phyloP scores from a whole-genome alignment of 1,140 invertebrate species.

The Hermetia illucens region DNA sequence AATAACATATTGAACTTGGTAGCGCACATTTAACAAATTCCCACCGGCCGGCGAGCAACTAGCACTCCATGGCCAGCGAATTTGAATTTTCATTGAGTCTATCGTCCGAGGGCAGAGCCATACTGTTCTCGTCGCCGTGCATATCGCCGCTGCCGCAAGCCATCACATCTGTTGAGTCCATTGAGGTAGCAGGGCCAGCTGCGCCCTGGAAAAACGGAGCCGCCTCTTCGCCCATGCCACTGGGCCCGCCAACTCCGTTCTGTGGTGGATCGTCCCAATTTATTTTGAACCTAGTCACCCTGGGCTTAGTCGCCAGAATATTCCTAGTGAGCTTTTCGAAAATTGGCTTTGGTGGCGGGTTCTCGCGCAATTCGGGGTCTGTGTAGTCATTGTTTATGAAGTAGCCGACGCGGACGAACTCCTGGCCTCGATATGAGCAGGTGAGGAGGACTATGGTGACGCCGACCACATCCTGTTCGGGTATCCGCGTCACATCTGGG shows the following conservation, averaged over 20 bases:
- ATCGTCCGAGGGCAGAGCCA: conserved; percentile 24
- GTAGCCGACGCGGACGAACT: conserved; percentile 96
- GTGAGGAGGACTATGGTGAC: conserved; percentile 95
- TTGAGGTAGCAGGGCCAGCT: conserved; percentile 14
- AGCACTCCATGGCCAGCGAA: conserved; percentile 29
- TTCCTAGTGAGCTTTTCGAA: conserved; percentile 92
- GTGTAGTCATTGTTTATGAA: conserved; percentile 98
- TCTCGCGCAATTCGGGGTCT: conserved; percentile 86
- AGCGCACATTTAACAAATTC: too few species aligned
- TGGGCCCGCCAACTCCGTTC: conserved; percentile 13
- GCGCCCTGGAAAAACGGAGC: conserved; percentile 3
- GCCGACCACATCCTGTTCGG: conserved; percentile 87
- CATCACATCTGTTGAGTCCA: conserved; percentile 1
- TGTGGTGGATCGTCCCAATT: conserved; percentile 77
- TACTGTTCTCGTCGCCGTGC: conserved; percentile 19
- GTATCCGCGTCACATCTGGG: conserved; percentile 86
- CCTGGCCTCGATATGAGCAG: conserved; percentile 80
- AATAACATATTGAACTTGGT: too few species aligned
- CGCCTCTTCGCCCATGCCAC: conserved; percentile 9
- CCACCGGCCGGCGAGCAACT: not conserved
- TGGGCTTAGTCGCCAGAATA: conserved; percentile 84
- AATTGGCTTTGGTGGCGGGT: conserved; percentile 79
- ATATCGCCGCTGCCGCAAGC: not conserved
- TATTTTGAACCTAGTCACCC: conserved; percentile 94
- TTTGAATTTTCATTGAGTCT: conserved; percentile 30